Conservation (phyloP, 2,797 vertebrate genomes). For the Myotis myotis region DNA sequence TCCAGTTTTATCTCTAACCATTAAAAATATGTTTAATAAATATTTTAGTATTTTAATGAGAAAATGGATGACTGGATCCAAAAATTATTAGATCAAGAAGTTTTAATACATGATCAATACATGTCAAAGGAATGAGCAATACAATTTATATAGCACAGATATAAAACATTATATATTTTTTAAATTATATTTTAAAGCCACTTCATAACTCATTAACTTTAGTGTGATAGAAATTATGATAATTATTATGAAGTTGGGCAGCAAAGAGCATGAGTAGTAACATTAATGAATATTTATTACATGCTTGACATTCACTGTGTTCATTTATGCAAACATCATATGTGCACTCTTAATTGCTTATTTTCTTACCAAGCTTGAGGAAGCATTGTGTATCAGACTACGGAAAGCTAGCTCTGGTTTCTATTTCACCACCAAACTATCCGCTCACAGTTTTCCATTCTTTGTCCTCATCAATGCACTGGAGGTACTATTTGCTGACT, state of each 20-base stretch:
- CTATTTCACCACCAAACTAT: background rate
- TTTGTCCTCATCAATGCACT: background rate
- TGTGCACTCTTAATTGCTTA: background rate
- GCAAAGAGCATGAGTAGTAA: background rate
- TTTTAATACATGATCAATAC: background rate
- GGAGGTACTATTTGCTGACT: background rate
- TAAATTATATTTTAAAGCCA: background rate
- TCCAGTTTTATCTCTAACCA: background rate
- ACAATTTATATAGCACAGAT: background rate
- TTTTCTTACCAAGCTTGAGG: background rate
- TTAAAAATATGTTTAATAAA: background rate
- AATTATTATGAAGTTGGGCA: background rate
- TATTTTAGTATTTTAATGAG: conserved; percentile 1
- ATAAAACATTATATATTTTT: background rate
- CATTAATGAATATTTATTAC: background rate
- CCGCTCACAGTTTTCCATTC: background rate
- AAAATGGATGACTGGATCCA: background rate
- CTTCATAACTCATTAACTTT: conserved; percentile 26
- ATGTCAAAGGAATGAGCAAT: background rate
- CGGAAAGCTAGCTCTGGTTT: background rate
- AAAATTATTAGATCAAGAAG: background rate
- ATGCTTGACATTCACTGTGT: too few species aligned
- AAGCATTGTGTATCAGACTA: background rate
- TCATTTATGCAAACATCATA: background rate
- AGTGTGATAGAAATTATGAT: background rate